Conservation (phyloP, 2,888 invertebrate species). For the Baronia brevicornis region DNA sequence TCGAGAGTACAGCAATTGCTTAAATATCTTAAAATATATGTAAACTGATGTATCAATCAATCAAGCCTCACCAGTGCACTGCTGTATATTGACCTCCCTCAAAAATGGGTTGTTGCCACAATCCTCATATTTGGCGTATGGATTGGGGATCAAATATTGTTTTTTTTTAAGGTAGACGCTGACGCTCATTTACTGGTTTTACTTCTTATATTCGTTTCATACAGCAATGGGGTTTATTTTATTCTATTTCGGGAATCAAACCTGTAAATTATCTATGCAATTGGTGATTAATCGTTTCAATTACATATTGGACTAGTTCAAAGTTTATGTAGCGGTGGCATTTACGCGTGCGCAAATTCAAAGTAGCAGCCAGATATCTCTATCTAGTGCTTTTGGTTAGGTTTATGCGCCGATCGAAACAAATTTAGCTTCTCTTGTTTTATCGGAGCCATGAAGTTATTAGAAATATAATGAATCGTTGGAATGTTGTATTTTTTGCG, state of each 20-base stretch:
- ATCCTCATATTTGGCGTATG: too few relatives aligned
- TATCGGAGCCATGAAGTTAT: constrained; percentile 7
- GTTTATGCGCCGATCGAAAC: constrained; percentile 35
- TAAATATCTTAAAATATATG: too few relatives aligned
- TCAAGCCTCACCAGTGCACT: too few relatives aligned
- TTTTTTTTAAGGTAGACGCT: too few relatives aligned
- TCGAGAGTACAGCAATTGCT: too few relatives aligned
- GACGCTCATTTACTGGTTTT: too few relatives aligned
- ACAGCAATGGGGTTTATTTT: not conserved
- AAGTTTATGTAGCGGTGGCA: constrained; percentile 19
- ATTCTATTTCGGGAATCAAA: not conserved
- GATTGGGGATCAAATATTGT: too few relatives aligned
- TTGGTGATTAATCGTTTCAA: not conserved
- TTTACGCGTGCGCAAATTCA: constrained; percentile 31
- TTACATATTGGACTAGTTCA: constrained; percentile 13
- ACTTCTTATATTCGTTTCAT: too few relatives aligned
- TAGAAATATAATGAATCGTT: constrained; percentile 3
- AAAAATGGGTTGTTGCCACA: too few relatives aligned
- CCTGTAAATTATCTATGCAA: not conserved
- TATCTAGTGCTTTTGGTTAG: constrained; percentile 39
- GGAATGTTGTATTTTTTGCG: not conserved
- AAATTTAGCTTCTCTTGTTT: constrained; percentile 26
- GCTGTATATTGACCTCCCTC: too few relatives aligned
- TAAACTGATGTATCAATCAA: too few relatives aligned
- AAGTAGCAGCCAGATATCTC: constrained; percentile 41